phyloP scores from a whole-genome alignment of 2,113 vertebrate species.

The Nothocercus nigrocapillus region DNA sequence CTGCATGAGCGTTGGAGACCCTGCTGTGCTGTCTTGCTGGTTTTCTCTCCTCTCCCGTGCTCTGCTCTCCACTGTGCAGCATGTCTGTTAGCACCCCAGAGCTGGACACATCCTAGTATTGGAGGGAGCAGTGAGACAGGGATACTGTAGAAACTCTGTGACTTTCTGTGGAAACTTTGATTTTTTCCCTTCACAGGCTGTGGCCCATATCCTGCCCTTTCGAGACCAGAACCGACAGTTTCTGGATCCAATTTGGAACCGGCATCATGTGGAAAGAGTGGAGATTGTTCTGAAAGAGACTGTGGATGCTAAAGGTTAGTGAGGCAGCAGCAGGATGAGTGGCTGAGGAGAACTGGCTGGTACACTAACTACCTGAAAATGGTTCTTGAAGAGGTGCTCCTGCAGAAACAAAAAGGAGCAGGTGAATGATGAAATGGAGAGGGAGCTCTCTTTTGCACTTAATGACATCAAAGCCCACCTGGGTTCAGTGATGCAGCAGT shows the following conservation, averaged over 20 bases:
- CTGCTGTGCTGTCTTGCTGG: background rate
- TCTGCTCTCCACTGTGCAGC: background rate
- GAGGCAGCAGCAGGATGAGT: background rate
- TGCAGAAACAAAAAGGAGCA: background rate
- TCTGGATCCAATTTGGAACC: conserved; percentile 91
- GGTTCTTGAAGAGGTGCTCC: background rate
- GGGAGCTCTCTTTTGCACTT: background rate
- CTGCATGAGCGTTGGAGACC: background rate
- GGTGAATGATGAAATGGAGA: background rate
- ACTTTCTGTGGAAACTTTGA: background rate
- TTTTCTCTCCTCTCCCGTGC: background rate
- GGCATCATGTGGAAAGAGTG: conserved; percentile 89
- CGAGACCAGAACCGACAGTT: conserved; percentile 85
- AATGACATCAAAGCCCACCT: background rate
- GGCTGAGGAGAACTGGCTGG: background rate
- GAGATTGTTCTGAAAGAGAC: conserved; percentile 96
- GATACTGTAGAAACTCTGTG: background rate
- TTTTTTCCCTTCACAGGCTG: conserved; percentile 77
- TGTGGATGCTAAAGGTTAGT: conserved; percentile 90
- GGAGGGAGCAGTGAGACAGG: background rate
- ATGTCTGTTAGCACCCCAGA: background rate
- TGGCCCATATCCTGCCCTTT: conserved; percentile 93
- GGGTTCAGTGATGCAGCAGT: background rate
- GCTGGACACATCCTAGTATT: background rate
- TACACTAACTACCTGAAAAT: background rate